phyloP scores from a whole-genome alignment of 1,140 invertebrate genomes.

The Dendroctonus ponderosae region DNA sequence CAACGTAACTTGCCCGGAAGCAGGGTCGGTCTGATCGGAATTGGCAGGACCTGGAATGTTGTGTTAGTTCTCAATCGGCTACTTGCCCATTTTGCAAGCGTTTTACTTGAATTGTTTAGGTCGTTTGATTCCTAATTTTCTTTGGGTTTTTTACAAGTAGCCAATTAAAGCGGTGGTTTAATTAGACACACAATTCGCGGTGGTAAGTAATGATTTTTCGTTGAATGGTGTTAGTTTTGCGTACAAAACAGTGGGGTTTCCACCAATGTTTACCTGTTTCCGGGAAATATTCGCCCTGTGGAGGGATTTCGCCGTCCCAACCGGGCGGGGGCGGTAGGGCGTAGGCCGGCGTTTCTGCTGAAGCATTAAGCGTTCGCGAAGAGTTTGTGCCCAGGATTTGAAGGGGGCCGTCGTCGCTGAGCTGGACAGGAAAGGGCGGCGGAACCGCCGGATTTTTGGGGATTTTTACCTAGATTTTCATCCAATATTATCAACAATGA shows the following conservation, averaged over 20 bases:
- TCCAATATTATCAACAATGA: neutral
- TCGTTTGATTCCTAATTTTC: neutral
- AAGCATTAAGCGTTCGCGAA: conserved; percentile 62
- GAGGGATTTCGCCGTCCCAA: conserved; percentile 37
- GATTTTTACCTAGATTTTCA: conserved; percentile 56
- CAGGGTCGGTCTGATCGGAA: conserved; percentile 60
- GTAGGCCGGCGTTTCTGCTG: conserved; percentile 55
- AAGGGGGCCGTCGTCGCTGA: conserved; percentile 74
- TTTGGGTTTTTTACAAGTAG: too few species aligned
- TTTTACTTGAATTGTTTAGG: neutral
- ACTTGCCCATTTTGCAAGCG: neutral
- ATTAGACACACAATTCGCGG: neutral
- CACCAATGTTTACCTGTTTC: conserved; percentile 23
- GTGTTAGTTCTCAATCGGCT: neutral
- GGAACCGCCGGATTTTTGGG: conserved; percentile 66
- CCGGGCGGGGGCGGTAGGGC: conserved; percentile 52
- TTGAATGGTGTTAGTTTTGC: conserved; percentile 9
- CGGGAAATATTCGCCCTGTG: conserved; percentile 46
- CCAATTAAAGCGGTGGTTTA: neutral
- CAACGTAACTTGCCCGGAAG: conserved; percentile 61
- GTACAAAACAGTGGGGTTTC: neutral
- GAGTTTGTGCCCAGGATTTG: conserved; percentile 68
- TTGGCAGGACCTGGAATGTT: conserved; percentile 44
- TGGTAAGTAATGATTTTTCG: neutral
- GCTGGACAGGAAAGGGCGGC: conserved; percentile 85